A percentile compares a stretch with the other conserved stretches of the same genome.
These are phyloP conservation scores for Psittacara wagleri DNA, from an alignment of 2,113 vertebrate genomes.

Conservation along the genomic window DNA sequence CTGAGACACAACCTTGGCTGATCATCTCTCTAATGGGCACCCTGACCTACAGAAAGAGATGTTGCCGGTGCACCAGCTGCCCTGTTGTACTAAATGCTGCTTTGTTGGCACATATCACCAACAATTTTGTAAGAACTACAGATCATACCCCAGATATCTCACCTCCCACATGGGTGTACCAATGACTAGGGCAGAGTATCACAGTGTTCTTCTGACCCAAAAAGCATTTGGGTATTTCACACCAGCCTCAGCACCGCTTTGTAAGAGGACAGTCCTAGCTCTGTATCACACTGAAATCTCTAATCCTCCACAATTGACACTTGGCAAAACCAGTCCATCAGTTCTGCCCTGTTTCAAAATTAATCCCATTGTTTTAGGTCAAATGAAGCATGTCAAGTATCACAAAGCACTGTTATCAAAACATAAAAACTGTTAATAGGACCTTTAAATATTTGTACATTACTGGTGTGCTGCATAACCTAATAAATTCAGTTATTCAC, in stretches of 20 bases:
- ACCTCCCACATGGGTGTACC: not conserved
- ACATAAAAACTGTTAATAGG: not conserved
- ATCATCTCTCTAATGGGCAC: not conserved
- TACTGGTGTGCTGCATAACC: not conserved
- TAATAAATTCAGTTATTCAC: not conserved
- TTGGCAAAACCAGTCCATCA: not conserved
- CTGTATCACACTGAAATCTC: not conserved
- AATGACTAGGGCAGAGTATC: not conserved
- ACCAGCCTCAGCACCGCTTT: not conserved
- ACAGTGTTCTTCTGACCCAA: not conserved
- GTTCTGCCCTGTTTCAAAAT: not conserved
- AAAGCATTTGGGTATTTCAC: not conserved
- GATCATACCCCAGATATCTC: not conserved
- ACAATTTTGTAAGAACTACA: not conserved
- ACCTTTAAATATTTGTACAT: not conserved
- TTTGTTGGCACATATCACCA: not conserved
- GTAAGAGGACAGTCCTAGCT: not conserved
- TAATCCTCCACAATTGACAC: accelerated
- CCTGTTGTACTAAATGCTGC: not conserved
- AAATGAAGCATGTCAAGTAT: not conserved
- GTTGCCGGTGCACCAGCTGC: accelerated
- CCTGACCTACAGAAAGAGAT: not conserved
- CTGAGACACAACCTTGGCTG: too few relatives aligned
- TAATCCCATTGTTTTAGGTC: not conserved
- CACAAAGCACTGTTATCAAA: not conserved